Evolutionary conservation across 1,140 invertebrate genomes (phyloP).

Genomic region (Triops cancriformis): DNA sequence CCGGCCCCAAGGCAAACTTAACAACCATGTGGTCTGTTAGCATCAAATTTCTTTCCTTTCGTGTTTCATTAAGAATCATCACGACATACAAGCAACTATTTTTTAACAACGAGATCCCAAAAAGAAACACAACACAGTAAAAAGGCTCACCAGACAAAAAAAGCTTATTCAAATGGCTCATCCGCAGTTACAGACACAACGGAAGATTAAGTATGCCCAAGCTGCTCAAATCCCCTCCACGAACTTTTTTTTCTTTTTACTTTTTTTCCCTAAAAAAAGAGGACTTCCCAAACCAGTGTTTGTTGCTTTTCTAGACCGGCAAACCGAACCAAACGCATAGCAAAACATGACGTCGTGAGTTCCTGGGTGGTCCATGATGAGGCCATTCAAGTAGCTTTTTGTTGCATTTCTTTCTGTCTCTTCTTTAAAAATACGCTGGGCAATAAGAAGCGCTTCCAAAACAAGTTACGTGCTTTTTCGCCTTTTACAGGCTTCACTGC

Average conservation of each 20-base stretch:
- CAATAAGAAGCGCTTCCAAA: too few species aligned
- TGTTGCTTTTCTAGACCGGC: slow-evolving; percentile 4
- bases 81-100: not conserved
- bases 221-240: not conserved
- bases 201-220: not conserved
- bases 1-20: not conserved
- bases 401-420: not conserved
- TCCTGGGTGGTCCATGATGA: not conserved
- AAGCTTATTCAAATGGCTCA: not conserved
- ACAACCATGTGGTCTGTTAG: not conserved
- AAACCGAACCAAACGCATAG: not conserved
- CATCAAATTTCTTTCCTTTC: slow-evolving; percentile 3
- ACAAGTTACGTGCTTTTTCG: too few species aligned
- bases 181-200: not conserved
- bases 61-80: slow-evolving; percentile 9
- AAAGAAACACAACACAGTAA: not conserved
- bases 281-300: not conserved
- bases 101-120: not conserved
- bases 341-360: slow-evolving; percentile 7
- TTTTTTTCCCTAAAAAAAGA: not conserved
- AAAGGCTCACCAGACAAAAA: not conserved
- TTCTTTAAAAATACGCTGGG: not conserved
- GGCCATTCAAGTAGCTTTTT: slow-evolving; percentile 5
- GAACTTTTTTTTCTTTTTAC: too few species aligned
- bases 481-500: too few species aligned